Evolutionary conservation across 2,113 vertebrate genomes (phyloP).

Genomic region (Nycticryphes semicollaris): DNA sequence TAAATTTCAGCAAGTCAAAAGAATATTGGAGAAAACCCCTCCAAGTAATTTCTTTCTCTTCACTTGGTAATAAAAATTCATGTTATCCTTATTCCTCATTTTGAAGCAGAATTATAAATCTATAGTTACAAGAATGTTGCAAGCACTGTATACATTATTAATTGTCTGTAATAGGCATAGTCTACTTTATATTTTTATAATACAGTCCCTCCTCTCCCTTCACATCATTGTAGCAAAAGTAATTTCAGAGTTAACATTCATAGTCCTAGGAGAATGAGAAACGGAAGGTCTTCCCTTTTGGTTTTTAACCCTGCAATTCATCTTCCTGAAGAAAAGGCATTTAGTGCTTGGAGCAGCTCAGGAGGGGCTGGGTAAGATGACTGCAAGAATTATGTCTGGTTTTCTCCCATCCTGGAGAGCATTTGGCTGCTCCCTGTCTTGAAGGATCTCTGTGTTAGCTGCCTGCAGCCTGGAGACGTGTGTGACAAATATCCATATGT

Average conservation of each 20-base stretch:
- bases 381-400: background rate
- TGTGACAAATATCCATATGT: rapidly evolving
- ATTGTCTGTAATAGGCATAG: background rate
- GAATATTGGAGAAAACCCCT: background rate
- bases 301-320: background rate
- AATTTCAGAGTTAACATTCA: background rate
- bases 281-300: background rate
- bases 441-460: background rate
- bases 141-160: slow-evolving; percentile 23
- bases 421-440: background rate
- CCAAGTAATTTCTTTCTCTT: background rate
- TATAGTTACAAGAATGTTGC: background rate
- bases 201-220: background rate
- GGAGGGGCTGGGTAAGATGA: background rate
- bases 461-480: rapidly evolving
- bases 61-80: background rate
- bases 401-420: background rate
- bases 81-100: background rate
- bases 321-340: background rate
- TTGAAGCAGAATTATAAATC: background rate
- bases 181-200: background rate
- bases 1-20: background rate
- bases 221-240: background rate
- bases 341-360: background rate
- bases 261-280: background rate